Base-by-base conservation (phyloP, 2,888 invertebrate genomes). In the Pyrocoelia pectoralis region DNA sequence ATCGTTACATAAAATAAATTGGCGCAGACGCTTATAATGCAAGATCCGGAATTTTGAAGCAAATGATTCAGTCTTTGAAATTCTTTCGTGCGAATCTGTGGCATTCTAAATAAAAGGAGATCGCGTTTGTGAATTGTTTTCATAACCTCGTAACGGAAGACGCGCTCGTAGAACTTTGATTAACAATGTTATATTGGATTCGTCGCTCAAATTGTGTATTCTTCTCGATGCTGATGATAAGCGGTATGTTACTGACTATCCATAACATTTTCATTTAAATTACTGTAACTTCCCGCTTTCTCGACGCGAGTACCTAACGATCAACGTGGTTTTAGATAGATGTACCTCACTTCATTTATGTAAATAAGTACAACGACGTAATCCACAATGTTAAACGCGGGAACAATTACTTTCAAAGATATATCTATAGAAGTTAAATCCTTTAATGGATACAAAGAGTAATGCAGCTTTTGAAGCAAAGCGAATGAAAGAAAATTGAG, bases 21-120 rank as follows among this genome's bases (percentile, higher is more conserved):
- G 46, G 46, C 46, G 46, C 46, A 46, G 46, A 46, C 46, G 46
- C 46, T 46, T 46, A 46, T 46, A 17, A 18, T 46, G 15, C 18
- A 15, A 17, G 46, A 46, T 46, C 46, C 17, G 46, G 18, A 46
- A 46, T 46, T 46, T 46, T 17, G 17, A 46, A 17, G 46, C 46
- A 46, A 43, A 46, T 46, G 17, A 17, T 18, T 46, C 46, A 46
- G 46, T 46, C 18, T 17, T 46, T 46, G 15, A 15, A 46, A 17
- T 46, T 46, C 46, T 46, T 46, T 46, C 46, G 46, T n/a, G 17
- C 10, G 8, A 17, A 10, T 17, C 46, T 46, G 46, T 46, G 10
- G 8, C 17, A 46, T 14, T 18, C 9, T 46, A 17, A 5, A 9
- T 15, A 17, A 17, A 46, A 46, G 8, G 2, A 18, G 18, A n/a